phyloP scores from a whole-genome alignment of 1,140 invertebrate genomes.

The Heliconius eleuchia region DNA sequence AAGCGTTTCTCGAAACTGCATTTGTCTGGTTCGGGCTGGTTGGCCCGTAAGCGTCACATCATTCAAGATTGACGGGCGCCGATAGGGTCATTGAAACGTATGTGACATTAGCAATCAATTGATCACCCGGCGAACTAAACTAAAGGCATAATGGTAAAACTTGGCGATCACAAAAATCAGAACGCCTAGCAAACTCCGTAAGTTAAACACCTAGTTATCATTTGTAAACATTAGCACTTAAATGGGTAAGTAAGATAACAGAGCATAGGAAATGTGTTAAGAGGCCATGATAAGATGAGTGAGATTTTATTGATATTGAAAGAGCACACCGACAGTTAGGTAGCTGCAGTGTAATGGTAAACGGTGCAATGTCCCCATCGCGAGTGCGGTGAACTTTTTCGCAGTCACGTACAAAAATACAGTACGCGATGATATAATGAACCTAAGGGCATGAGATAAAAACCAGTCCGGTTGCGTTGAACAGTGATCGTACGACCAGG shows the following conservation, averaged over 20 bases:
- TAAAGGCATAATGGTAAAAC: constrained; percentile 42
- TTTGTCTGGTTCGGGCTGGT: constrained; percentile 47
- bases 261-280: constrained; percentile 50
- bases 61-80: constrained; percentile 54
- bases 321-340: constrained; percentile 20
- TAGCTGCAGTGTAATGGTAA: constrained; percentile 44
- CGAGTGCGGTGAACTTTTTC: constrained; percentile 66
- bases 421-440: constrained; percentile 57
- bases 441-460: constrained; percentile 58
- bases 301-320: constrained; percentile 43
- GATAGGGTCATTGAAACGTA: constrained; percentile 19
- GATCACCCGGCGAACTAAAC: constrained; percentile 27
- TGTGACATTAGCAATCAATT: constrained; percentile 35
- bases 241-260: constrained; percentile 67
- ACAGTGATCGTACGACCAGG: constrained; percentile 20
- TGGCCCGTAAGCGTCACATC: constrained; percentile 37
- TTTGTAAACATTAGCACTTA: constrained; percentile 51
- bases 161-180: constrained; percentile 45
- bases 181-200: constrained; percentile 40
- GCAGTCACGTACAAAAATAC: constrained; percentile 55
- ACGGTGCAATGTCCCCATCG: constrained; percentile 51
- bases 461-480: constrained; percentile 53
- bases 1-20: constrained; percentile 36
- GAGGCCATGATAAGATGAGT: constrained; percentile 45
- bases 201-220: constrained; percentile 52